Conservation (phyloP, 2,888 invertebrate genomes). For the Cephus rjabovi region DNA sequence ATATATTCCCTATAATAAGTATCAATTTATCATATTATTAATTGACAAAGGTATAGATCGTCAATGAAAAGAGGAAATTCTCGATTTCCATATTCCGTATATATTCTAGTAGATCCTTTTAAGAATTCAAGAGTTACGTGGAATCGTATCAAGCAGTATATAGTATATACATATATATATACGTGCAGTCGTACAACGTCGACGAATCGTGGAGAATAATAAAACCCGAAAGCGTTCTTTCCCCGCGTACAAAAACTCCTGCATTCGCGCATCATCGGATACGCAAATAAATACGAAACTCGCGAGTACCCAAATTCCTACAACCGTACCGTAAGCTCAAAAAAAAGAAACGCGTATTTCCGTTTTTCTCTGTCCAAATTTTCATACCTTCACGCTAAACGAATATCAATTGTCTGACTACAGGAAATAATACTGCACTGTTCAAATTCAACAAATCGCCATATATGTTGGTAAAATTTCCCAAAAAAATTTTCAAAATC, state of each 20-base stretch:
- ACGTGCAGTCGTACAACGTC: background rate
- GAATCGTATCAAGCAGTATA: background rate
- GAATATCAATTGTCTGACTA: background rate
- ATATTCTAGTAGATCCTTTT: background rate
- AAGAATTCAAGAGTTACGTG: background rate
- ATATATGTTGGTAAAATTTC: background rate
- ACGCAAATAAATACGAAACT: background rate
- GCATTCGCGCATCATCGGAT: background rate
- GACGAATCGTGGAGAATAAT: background rate
- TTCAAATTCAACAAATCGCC: background rate
- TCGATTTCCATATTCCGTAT: background rate
- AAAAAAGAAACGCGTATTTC: background rate
- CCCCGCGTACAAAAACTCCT: background rate
- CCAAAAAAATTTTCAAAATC: background rate
- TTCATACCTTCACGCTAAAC: background rate
- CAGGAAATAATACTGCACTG: background rate
- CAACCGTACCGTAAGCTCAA: background rate
- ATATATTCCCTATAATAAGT: background rate
- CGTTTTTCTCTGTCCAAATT: background rate
- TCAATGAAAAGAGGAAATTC: background rate
- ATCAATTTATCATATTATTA: background rate
- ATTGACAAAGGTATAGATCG: background rate
- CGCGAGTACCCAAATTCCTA: background rate
- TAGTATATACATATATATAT: too few species aligned
- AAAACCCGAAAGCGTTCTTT: background rate